Conservation (phyloP, 2,888 invertebrate genomes). For the Tachina fera region DNA sequence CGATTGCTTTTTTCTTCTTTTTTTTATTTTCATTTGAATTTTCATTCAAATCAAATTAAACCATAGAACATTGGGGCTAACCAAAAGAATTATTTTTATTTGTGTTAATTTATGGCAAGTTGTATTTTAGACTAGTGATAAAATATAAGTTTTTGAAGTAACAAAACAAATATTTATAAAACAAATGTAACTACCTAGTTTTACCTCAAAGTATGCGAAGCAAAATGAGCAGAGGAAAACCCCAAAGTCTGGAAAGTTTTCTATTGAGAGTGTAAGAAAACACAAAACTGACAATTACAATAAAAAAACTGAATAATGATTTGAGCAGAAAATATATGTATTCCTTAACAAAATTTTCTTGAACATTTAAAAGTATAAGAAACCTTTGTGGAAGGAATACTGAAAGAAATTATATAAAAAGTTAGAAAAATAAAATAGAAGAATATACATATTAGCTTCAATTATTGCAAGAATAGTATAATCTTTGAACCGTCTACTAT, state of each 20-base stretch:
- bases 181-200: conserved; percentile 19
- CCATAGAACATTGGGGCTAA: neutral
- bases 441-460: neutral
- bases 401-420: neutral
- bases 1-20: neutral
- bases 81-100: conserved; percentile 31
- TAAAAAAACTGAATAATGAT: neutral
- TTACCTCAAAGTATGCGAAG: neutral
- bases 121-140: conserved; percentile 47
- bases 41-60: neutral
- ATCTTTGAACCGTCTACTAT: neutral
- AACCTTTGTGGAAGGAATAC: neutral
- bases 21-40: neutral
- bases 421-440: neutral
- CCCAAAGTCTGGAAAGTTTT: conserved; percentile 64
- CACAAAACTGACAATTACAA: neutral
- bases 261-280: conserved; percentile 27
- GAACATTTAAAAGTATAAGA: neutral
- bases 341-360: neutral
- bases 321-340: neutral
- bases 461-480: too few relatives aligned
- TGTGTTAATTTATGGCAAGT: conserved; percentile 60
- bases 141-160: conserved; percentile 27
- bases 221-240: conserved; percentile 30
- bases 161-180: conserved; percentile 19